Conservation (phyloP, 1,140 invertebrate species). For the Zophobas atratus region DNA sequence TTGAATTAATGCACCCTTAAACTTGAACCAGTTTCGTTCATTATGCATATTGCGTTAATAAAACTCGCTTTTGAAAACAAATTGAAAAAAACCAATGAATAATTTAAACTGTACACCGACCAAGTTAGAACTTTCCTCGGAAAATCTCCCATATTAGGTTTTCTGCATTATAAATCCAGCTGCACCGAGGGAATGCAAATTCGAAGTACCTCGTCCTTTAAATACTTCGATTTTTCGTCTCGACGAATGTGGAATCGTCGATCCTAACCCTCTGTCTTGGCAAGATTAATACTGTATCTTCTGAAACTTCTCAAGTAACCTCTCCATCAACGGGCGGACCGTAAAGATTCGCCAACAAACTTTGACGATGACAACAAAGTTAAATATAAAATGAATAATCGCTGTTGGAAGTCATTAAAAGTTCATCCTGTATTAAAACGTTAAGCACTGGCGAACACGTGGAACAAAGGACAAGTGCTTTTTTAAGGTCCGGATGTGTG, state of each 20-base stretch:
- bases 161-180: no score
- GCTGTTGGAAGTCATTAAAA: neutral
- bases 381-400: neutral
- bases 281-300: no score
- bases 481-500: slow-evolving; percentile 19
- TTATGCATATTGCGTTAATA: neutral
- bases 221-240: no score
- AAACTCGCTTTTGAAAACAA: neutral
- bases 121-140: neutral
- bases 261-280: no score
- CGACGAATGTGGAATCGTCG: no score
- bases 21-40: slow-evolving; percentile 14
- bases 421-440: neutral
- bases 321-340: no score
- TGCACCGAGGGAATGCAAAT: no score
- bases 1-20: slow-evolving; percentile 8
- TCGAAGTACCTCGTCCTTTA: no score
- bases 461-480: neutral
- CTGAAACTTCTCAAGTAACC: no score
- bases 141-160: neutral
- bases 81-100: slow-evolving; percentile 27
- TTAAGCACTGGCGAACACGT: slow-evolving; percentile 21
- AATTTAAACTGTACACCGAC: neutral
- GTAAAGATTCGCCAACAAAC: neutral
- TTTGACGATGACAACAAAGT: neutral